Evolutionary conservation across 2,113 vertebrate genomes (phyloP), one percentile per base, ranked within the genome.

Genomic region (Cygnus buccinator): DNA sequence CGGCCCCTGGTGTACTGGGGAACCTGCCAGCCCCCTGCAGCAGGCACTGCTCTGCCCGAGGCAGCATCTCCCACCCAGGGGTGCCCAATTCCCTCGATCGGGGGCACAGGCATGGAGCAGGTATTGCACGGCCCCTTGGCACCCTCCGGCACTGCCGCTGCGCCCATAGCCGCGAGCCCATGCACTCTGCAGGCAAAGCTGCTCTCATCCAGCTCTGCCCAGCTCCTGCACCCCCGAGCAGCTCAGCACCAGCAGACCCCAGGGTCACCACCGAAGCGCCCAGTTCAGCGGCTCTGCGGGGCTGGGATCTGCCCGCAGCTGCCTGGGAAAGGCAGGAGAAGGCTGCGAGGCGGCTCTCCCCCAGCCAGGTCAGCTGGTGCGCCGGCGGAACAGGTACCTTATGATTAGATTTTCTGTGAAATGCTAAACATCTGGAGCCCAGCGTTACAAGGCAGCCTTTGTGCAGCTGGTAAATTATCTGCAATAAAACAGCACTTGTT

Each of bases 371-470:
- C 93, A 68, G 95, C 94, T 29, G 91, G 84, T 89, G 96, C 89
- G 93, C 52, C 63, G 1, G 66, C 17, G 92, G 74, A 96, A 48
- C 97, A 97, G 94, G 95, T 95, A 95, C 93, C 94, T 88, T 52
- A 43, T 6, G 90, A 81, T 72, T 0, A 13, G 83, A 48, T 84
- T 33, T 66, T 66, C 73, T 85, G 95, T 65, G 94, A 77, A 97
- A 97, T 82, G 94, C 29, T 93, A 89, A 97, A 97, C 98, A 98
- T 98, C 98, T 98, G 98, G 97, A 97, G 93, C 63, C 43, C 43
- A 19, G 88, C 14, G 83, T 86, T 43, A 98, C 97, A 98, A 97
- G 94, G 89, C 75, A 17, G 89, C 94, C 95, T 97, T 98, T 98
- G 97, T 98, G 89, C 79, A 6, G 83, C 94, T 5, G 76, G 93